Conservation (phyloP, 2,797 vertebrate species). For the Siniperca undulata region DNA sequence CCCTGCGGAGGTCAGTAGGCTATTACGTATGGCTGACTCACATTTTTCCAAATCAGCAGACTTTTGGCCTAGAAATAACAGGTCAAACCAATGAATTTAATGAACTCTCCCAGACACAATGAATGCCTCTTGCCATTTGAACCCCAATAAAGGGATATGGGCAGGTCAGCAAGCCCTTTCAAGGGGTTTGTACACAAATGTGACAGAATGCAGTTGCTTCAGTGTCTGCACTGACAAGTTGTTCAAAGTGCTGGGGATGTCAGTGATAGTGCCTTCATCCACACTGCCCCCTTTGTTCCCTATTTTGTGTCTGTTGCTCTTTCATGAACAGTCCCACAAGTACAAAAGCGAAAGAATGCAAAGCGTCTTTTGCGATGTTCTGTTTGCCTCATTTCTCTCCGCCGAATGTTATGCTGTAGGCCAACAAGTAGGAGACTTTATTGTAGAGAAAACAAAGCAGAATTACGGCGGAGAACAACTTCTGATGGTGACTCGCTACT, state of each 20-base stretch:
- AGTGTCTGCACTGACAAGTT: constrained; percentile 96
- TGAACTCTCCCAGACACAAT: constrained; percentile 97
- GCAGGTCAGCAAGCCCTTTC: constrained; percentile 98
- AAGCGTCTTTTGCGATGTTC: constrained; percentile 84
- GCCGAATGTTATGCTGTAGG: constrained; percentile 56
- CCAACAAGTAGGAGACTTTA: constrained; percentile 69
- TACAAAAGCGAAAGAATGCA: constrained; percentile 93
- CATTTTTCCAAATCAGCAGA: constrained; percentile 97
- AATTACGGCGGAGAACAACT: constrained; percentile 66
- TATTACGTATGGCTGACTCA: constrained; percentile 91
- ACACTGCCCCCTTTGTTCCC: constrained; percentile 90
- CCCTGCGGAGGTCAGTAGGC: constrained; percentile 89
- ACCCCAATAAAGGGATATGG: constrained; percentile 97
- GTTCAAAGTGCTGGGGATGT: constrained; percentile 97
- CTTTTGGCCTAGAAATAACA: constrained; percentile 98
- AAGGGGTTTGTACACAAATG: constrained; percentile 99
- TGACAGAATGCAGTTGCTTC: constrained; percentile 95
- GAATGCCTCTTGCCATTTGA: constrained; percentile 96
- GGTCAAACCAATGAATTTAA: constrained; percentile 99
- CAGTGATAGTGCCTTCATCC: constrained; percentile 93
- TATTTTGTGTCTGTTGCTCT: constrained; percentile 87
- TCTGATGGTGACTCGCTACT: constrained; percentile 68
- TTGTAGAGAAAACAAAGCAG: constrained; percentile 75
- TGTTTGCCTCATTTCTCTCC: constrained; percentile 82
- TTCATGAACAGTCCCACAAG: constrained; percentile 90